Percentiles rank a stretch among this genome's conserved stretches.
These are phyloP conservation scores for Choreutis nemorana DNA, from an alignment of 2,888 invertebrate species.

Conservation along the genomic window DNA sequence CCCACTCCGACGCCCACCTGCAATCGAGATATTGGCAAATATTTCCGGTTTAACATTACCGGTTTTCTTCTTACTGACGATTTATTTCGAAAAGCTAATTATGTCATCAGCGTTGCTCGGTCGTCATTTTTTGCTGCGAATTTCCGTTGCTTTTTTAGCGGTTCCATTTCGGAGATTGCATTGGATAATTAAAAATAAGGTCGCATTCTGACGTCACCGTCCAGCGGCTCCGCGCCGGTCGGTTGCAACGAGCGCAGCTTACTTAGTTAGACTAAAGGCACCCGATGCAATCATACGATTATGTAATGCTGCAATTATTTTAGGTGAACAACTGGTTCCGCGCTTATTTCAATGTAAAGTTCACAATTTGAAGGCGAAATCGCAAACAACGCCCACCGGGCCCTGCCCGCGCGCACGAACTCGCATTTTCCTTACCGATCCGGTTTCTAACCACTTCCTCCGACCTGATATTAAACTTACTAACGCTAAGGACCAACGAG, in stretches of 20 bases:
- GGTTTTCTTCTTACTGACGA: conserved; percentile 22
- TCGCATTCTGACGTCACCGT: no score
- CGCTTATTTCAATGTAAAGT: conserved; percentile 26
- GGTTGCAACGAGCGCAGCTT: conserved; percentile 4
- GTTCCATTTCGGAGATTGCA: no score
- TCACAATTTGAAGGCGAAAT: conserved; percentile 17
- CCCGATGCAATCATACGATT: conserved; percentile 4
- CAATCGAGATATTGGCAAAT: conserved; percentile 36
- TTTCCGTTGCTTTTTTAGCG: no score
- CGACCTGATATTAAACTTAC: not conserved
- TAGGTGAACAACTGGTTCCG: conserved; percentile 7
- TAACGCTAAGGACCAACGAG: not conserved
- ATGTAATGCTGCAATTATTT: conserved; percentile 9
- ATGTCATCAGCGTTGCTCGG: conserved; percentile 24
- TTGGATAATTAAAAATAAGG: no score
- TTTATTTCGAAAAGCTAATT: conserved; percentile 17
- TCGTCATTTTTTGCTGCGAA: no score
- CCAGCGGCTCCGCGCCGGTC: conserved; percentile 1
- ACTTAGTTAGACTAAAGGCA: conserved; percentile 2
- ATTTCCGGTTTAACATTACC: conserved; percentile 44
- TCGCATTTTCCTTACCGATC: conserved; percentile 13
- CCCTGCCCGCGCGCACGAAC: not conserved
- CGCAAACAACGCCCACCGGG: conserved; percentile 7
- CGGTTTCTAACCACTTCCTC: conserved; percentile 21
- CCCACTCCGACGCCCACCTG: conserved; percentile 30